phyloP scores from a whole-genome alignment of 1,140 invertebrate genomes.

The Phymorhynchus buccinoides region DNA sequence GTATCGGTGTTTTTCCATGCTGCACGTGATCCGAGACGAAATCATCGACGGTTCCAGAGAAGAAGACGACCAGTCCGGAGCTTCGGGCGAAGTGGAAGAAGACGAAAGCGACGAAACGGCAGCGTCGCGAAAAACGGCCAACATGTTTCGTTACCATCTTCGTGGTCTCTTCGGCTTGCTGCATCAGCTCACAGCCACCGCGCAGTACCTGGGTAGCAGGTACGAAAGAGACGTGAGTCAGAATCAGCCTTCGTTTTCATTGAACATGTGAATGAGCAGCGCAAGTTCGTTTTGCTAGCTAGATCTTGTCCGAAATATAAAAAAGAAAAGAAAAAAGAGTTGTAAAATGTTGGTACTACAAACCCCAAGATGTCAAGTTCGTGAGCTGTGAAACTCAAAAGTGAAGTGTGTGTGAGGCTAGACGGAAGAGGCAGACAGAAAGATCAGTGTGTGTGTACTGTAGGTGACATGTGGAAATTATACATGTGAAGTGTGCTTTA shows the following conservation, averaged over 20 bases:
- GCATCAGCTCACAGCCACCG: slow-evolving; percentile 62
- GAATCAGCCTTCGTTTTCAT: slow-evolving; percentile 45
- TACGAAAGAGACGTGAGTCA: slow-evolving; percentile 58
- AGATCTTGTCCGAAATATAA: too few species aligned
- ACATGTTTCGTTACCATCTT: slow-evolving; percentile 59
- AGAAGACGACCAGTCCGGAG: slow-evolving; percentile 32
- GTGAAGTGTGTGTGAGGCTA: not conserved
- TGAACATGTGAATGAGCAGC: slow-evolving; percentile 42
- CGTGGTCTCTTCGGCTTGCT: slow-evolving; percentile 56
- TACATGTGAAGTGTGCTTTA: too few species aligned
- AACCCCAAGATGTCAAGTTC: too few species aligned
- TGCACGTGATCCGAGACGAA: slow-evolving; percentile 58
- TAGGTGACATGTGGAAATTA: too few species aligned
- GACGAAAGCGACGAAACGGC: slow-evolving; percentile 46
- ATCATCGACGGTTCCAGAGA: slow-evolving; percentile 49
- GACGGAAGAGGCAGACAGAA: too few species aligned
- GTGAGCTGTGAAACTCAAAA: too few species aligned
- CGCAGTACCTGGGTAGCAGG: slow-evolving; percentile 54
- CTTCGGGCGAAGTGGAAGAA: slow-evolving; percentile 31
- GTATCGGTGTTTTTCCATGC: slow-evolving; percentile 59
- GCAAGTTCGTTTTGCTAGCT: not conserved
- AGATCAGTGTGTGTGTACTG: too few species aligned
- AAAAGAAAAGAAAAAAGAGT: too few species aligned
- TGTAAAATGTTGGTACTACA: too few species aligned
- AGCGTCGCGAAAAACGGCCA: slow-evolving; percentile 54